These are phyloP conservation scores for Darevskia mixta DNA, from an alignment of 2,797 vertebrate species.

Conservation along the genomic window DNA sequence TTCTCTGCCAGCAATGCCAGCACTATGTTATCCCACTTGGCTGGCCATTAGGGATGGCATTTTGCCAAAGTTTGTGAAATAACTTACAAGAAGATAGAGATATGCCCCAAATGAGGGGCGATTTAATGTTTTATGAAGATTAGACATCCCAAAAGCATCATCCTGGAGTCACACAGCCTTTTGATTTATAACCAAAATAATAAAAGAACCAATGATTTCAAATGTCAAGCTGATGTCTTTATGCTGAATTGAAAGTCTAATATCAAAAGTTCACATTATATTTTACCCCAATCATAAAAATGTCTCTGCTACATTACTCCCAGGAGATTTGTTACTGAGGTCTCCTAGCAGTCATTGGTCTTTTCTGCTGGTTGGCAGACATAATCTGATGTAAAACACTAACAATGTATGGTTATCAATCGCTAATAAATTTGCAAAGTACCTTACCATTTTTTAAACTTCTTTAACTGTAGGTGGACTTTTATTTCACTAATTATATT, in stretches of 20 bases:
- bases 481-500: not conserved
- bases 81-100: not conserved
- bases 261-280: slow-evolving; percentile 25
- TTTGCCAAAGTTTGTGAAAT: slow-evolving; percentile 43
- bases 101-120: slow-evolving; percentile 23
- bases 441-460: not conserved
- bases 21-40: not conserved
- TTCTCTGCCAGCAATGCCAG: not conserved
- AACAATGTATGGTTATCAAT: not conserved
- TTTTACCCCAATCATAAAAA: slow-evolving; percentile 19
- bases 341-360: not conserved
- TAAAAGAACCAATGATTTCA: slow-evolving; percentile 21
- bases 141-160: slow-evolving; percentile 6
- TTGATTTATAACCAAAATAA: slow-evolving; percentile 10
- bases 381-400: slow-evolving; percentile 9
- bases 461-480: not conserved
- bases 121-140: slow-evolving; percentile 1
- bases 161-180: not conserved
- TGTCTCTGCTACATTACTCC: not conserved
- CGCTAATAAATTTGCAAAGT: not conserved
- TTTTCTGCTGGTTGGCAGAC: not conserved
- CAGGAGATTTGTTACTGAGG: slow-evolving; percentile 11
- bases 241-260: slow-evolving; percentile 12
- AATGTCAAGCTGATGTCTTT: slow-evolving; percentile 13
- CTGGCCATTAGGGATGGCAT: slow-evolving; percentile 2